Conservation (phyloP, 2,113 vertebrate species). For the Promerops cafer region DNA sequence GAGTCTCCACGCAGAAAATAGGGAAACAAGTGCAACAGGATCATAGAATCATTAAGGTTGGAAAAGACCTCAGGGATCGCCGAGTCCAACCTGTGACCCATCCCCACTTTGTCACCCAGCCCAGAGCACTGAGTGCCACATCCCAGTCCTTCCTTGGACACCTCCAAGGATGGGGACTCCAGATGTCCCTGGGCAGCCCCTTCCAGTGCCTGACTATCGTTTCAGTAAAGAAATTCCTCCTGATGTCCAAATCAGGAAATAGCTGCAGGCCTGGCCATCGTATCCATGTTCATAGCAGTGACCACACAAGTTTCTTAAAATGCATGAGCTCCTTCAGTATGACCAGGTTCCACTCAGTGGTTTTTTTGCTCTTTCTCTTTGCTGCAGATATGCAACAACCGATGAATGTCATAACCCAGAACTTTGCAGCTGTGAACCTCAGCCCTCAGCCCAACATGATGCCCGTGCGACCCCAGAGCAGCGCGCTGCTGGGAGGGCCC, state of each 20-base stretch:
- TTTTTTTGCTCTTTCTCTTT: not conserved
- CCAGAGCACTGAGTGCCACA: not conserved
- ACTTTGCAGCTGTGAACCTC: conserved; percentile 86
- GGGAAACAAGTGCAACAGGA: not conserved
- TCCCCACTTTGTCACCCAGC: not conserved
- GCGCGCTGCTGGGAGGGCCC: conserved; percentile 77
- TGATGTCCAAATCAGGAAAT: not conserved
- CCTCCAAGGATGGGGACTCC: no score
- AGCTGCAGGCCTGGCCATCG: fast-evolving
- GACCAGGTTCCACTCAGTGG: not conserved
- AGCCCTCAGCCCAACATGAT: conserved; percentile 77
- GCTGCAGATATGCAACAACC: conserved; percentile 80
- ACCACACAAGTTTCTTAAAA: not conserved
- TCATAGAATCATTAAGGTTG: not conserved
- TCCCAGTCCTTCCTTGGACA: not conserved
- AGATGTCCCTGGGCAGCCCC: not conserved
- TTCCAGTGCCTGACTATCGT: not conserved
- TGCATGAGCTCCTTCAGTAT: fast-evolving
- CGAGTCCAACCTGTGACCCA: not conserved
- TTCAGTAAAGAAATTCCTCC: not conserved
- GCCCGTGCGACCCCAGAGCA: conserved; percentile 72
- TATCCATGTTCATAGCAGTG: not conserved
- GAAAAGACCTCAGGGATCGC: not conserved
- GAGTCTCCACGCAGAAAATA: not conserved
- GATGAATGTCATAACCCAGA: conserved; percentile 84